phyloP scores from a whole-genome alignment of 2,113 vertebrate species.

The Ctenomys sociabilis region DNA sequence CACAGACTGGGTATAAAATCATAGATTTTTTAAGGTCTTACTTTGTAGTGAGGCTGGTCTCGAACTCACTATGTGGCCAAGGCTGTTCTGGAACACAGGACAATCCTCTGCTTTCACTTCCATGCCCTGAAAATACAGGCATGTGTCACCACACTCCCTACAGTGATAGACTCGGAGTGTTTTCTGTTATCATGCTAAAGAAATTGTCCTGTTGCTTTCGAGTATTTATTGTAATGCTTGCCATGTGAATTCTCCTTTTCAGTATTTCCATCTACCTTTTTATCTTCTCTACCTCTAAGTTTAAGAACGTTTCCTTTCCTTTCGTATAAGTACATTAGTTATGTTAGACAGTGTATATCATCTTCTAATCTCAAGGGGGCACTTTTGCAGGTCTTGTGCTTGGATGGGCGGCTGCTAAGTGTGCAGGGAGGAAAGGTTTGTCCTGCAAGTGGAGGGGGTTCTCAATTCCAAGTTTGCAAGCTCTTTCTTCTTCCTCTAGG shows the following conservation, averaged over 20 bases:
- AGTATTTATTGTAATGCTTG: neutral
- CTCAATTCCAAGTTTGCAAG: neutral
- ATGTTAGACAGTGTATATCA: neutral
- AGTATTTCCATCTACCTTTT: neutral
- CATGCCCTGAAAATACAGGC: neutral
- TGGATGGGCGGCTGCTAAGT: neutral
- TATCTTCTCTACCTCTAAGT: neutral
- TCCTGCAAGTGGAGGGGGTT: too few relatives aligned
- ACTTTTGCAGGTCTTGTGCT: neutral
- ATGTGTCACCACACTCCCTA: neutral
- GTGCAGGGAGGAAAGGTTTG: neutral
- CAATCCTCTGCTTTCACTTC: neutral
- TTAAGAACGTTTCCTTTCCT: neutral
- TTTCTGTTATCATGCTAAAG: neutral
- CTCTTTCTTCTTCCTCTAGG: neutral
- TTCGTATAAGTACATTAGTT: slow-evolving; percentile 4
- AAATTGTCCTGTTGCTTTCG: neutral
- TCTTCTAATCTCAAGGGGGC: neutral
- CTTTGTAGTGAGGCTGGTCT: neutral
- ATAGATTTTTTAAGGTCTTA: neutral
- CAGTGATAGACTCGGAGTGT: neutral
- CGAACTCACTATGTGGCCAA: neutral
- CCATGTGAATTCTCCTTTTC: neutral
- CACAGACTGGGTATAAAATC: neutral
- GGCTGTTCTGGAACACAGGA: neutral